Evolutionary conservation across 2,797 vertebrate genomes (phyloP), one percentile per base, ranked within the genome.

Genomic region (Anomalospiza imberbis): DNA sequence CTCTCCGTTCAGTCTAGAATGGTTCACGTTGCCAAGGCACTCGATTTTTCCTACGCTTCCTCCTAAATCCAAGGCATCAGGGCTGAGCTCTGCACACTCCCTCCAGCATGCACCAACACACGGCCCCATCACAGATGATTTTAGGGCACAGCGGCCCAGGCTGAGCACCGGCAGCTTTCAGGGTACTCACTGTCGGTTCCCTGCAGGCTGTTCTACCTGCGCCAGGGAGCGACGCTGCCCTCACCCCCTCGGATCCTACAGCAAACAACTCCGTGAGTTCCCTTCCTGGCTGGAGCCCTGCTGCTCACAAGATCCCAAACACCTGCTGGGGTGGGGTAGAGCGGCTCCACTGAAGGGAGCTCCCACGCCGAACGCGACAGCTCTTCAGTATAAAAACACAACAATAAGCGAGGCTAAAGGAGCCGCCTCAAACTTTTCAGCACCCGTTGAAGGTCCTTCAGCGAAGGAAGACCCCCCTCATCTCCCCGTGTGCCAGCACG

Each of bases 371-470:
- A 68, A 53, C 8, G 3, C 8, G 2, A 36, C 60, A 22, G 47
- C 81, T 67, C 62, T 48, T 26, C 75, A 17, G 34, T 5, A 54
- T 31, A 70, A 62, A 53, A 68, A 81, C 17, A 40, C 76, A 70
- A 62, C 50, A 51, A 34, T 24, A 74, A 89, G 13, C 1, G 8
- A 36, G 32, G 63, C 73, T 32, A 15, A 84, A 86, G 25, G 13
- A 85, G 70, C 73, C 55, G n/a, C 60, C 80, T 72, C 71, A 78
- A 96, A 96, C 93, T 92, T 96, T 88, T 38, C 6, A 78, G 60
- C 88, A 79, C 18, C 55, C 61, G 2, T 71, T 14, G 5, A 70
- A 38, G 71, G 51, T 42, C 48, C 40, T 50, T 6, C 32, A 29
- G 51, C 2, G 5, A 5, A 42, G 28, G 26, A 22, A 84, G 60